Evolutionary conservation across 2,888 invertebrate species (phyloP), one percentile per base, ranked within the genome.

Genomic region (Ditula angustiorana): DNA sequence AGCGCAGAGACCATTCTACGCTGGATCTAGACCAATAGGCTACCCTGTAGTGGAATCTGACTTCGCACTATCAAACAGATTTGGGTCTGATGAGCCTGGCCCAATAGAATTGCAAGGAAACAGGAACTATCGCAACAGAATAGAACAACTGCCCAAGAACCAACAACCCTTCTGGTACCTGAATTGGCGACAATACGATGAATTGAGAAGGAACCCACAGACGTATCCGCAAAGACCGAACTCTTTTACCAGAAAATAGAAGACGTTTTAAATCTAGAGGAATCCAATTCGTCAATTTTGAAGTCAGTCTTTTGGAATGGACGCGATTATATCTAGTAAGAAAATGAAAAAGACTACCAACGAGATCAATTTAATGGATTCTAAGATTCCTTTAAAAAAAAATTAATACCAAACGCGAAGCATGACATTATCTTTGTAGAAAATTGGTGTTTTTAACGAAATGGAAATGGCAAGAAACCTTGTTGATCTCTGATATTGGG

Each of bases 151-250:
- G 90, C 96, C 96, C 0, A 77, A 87, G 37, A 95, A 95, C 41
- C 90, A 94, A 37, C 92, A 93, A 73, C 96, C 96, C 0, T 96
- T 95, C 79, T 96, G 95, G 96, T 94, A 93, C 61, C 68, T 95
- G 19, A 96, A 96, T 77, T 94, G 94, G 73, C 88, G 93, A 56
- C 93, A 93, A 0, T 95, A 96, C 47, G 94, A 95, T 68, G 90
- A 86, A 0, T 84, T 94, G 5, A 90, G 94, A 28, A 82, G 80
- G 26, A 73, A 78, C 0, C 86, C 87, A 0, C 81, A 86, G 59
- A 82, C 79, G n/a, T 89, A 82, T 68, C 84, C 83, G 1, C 78
- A 75, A 55, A 83, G 81, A 44, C 80, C 73, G 0, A 88, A 82
- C 64, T 63, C 67, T 23, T 88, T 87, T n/a, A 46, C 21, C 5